Base-by-base conservation (phyloP, 2,888 invertebrate species). In the Tachystola acroxantha region DNA sequence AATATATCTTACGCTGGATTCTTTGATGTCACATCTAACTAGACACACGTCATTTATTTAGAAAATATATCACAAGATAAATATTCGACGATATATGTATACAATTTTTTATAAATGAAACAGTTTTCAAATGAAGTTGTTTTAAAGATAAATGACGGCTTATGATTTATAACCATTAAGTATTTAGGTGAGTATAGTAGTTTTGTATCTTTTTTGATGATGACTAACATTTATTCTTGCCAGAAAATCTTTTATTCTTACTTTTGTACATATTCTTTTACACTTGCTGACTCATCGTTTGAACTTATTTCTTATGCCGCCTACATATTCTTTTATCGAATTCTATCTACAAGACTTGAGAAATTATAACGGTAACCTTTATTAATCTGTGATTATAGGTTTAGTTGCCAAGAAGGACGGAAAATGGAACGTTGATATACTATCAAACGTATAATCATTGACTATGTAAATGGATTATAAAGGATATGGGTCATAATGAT, bases 11-110 rank as follows among this genome's bases (percentile, higher is more conserved):
- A 54, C 33, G 43, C 42, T 40, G 42, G 43, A 53, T 48, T 52
- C 73, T 77, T 76, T 75, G 75, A 77, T 60, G 67, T 70, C 52
- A 57, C 54, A 47, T 43, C 41, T 37, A 42, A 46, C 43, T 28
- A 40, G 14, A n/a, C 12, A 22, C 43, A 43, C 39, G 29, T 45
- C 44, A 47, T 52, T 53, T 50, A 48, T 45, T 40, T 20, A 26
- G 35, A 25, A 38, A 39, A 45, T 44, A 45, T 44, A 37, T 20
- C 27, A 19, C 10, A 30, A 37, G 35, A 43, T 43, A 40, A 38
- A 37, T 34, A 28, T 16, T 28, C 7, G 7, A 36, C 24, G 29
- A 36, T 36, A 28, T 32, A 25, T 37, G 32, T 22, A n/a, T n/a
- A n/a, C n/a, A n/a, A n/a, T n/a, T n/a, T n/a, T n/a, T 30, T 34